These are phyloP conservation scores for Hydra vulgaris DNA, from an alignment of 30 jellyfish, hydroid and myxozoan genomes.

Conservation along the genomic window DNA sequence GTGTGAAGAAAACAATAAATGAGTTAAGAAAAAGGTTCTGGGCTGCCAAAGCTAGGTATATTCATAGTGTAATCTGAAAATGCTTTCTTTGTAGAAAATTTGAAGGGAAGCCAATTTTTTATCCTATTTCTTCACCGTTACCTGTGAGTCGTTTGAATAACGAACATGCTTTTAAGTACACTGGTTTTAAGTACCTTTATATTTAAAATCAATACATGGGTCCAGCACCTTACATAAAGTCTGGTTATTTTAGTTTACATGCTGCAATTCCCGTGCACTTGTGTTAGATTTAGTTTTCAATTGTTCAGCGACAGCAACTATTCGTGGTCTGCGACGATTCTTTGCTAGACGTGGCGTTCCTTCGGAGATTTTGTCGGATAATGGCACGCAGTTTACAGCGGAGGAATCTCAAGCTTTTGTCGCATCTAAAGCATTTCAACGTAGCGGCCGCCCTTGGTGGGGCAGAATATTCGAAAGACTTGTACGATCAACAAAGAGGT, in stretches of 20 bases:
- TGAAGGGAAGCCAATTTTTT: neutral
- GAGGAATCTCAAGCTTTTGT: slow-evolving; percentile 9
- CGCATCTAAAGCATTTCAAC: slow-evolving; percentile 15
- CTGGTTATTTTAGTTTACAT: neutral
- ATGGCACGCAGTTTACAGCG: slow-evolving; percentile 10
- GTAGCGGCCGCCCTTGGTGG: slow-evolving; percentile 39
- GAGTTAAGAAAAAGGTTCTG: too few species aligned
- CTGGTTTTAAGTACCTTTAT: neutral
- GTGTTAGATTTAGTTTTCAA: neutral
- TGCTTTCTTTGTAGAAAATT: neutral
- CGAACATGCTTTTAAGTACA: slow-evolving; percentile 1
- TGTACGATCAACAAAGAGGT: slow-evolving; percentile 21
- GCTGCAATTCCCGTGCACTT: neutral
- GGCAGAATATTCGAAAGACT: slow-evolving; percentile 23
- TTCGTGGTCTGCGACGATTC: slow-evolving; percentile 11
- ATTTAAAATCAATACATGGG: neutral
- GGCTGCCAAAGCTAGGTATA: neutral
- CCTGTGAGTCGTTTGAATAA: neutral
- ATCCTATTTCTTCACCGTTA: neutral
- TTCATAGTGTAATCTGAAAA: neutral
- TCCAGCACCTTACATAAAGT: neutral
- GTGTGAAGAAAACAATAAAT: too few species aligned
- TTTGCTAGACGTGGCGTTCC: slow-evolving; percentile 8
- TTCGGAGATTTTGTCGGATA: neutral
- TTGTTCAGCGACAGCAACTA: slow-evolving; percentile 9